These are phyloP conservation scores for Pterocles burchelli DNA, from an alignment of 2,113 vertebrate genomes.

Conservation along the genomic window DNA sequence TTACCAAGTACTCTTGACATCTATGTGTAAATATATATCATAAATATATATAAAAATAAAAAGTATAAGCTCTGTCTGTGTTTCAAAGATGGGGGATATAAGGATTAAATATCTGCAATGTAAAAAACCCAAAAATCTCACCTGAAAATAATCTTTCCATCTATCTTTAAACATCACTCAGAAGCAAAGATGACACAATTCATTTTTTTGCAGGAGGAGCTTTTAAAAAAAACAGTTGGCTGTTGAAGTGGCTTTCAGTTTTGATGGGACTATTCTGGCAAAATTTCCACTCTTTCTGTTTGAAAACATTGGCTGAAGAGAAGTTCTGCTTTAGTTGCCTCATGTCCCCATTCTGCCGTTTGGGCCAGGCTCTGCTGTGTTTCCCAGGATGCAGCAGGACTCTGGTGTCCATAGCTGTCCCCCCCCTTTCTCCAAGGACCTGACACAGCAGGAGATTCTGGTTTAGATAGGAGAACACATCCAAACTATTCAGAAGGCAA, in stretches of 20 bases:
- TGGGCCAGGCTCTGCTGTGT: neutral
- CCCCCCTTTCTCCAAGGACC: neutral
- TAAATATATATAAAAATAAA: neutral
- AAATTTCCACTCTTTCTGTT: neutral
- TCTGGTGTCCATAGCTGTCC: neutral
- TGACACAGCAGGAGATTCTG: neutral
- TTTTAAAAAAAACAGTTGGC: neutral
- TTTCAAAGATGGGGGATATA: neutral
- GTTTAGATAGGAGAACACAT: neutral
- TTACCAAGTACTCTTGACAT: neutral
- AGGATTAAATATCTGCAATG: neutral
- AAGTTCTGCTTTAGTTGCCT: neutral
- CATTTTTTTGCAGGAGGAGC: neutral
- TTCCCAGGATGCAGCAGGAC: neutral
- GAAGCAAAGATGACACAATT: neutral
- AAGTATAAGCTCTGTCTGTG: neutral
- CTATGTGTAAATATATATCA: neutral
- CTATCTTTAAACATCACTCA: neutral
- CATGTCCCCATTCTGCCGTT: accelerated
- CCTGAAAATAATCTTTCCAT: neutral
- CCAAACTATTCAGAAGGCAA: neutral
- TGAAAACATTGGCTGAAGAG: neutral
- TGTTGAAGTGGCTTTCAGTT: neutral
- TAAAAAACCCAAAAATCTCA: neutral
- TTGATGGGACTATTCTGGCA: neutral